Percentiles rank a stretch among this genome's conserved stretches.
phyloP scores from a whole-genome alignment of 2,888 invertebrate genomes.

The Mystacides longicornis region DNA sequence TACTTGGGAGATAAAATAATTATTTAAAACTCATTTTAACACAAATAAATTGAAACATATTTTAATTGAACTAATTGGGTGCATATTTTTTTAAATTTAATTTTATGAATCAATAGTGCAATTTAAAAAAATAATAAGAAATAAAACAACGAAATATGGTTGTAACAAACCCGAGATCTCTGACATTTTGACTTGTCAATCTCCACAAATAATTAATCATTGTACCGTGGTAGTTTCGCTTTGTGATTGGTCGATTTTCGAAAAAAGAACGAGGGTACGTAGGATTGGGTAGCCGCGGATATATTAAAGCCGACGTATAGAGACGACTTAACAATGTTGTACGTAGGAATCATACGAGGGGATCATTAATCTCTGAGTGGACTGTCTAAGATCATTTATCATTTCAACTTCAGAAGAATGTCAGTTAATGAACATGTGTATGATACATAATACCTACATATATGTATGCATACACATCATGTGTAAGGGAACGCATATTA shows the following conservation, averaged over 20 bases:
- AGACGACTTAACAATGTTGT: neutral
- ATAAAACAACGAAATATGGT: neutral
- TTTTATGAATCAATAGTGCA: too few relatives aligned
- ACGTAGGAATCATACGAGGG: neutral
- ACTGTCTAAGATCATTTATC: neutral
- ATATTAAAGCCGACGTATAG: neutral
- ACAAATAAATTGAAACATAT: too few relatives aligned
- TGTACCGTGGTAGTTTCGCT: neutral
- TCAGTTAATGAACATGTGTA: constrained; percentile 2
- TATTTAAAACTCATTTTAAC: too few relatives aligned
- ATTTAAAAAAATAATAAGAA: too few relatives aligned
- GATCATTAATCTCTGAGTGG: neutral
- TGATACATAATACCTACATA: neutral
- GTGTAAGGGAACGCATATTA: too few relatives aligned
- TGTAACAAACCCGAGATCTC: neutral
- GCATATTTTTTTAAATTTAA: too few relatives aligned
- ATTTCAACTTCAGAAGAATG: constrained; percentile 1
- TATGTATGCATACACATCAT: too few relatives aligned
- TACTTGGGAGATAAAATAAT: too few relatives aligned
- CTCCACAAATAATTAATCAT: neutral
- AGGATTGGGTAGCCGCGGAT: neutral
- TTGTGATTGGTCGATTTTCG: neutral
- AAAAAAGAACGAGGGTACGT: neutral
- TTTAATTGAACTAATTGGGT: too few relatives aligned
- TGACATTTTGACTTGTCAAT: neutral